Conservation (phyloP, 2,888 invertebrate species). For the Drosophila trichaetosa region DNA sequence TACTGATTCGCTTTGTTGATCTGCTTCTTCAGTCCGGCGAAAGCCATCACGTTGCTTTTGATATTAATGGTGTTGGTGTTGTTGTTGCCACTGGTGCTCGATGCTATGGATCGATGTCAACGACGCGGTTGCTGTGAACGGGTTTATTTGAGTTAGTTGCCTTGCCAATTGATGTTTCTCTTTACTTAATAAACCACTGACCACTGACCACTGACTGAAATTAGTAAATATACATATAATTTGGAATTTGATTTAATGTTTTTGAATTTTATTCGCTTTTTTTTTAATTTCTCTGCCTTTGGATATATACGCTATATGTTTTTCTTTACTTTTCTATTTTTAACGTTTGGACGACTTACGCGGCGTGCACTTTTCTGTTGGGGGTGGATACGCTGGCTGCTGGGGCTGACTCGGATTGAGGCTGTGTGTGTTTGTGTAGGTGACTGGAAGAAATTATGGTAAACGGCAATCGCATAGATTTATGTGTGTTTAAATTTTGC, state of each 20-base stretch:
- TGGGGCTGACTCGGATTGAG: constrained; percentile 35
- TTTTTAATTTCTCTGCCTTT: constrained; percentile 26
- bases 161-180: constrained; percentile 53
- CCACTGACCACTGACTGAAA: constrained; percentile 34
- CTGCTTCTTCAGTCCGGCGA: constrained; percentile 99
- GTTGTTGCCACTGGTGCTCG: constrained; percentile 33
- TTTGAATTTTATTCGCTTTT: background rate
- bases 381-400: constrained; percentile 53
- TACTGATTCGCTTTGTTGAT: constrained; percentile 99
- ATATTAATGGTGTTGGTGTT: constrained; percentile 37
- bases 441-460: constrained; percentile 60
- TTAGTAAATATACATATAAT: constrained; percentile 14
- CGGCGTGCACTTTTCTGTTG: constrained; percentile 67
- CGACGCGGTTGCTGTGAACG: constrained; percentile 77
- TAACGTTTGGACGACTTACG: constrained; percentile 76
- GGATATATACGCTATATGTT: constrained; percentile 25
- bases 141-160: constrained; percentile 74
- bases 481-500: constrained; percentile 53
- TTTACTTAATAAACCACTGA: constrained; percentile 25
- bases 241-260: background rate
- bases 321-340: constrained; percentile 55
- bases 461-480: constrained; percentile 50
- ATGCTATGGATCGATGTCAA: constrained; percentile 35
- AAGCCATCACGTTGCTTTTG: constrained; percentile 91
- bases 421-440: constrained; percentile 18